Evolutionary conservation across 2,113 vertebrate species (phyloP).

Genomic region (Excalfactoria chinensis): DNA sequence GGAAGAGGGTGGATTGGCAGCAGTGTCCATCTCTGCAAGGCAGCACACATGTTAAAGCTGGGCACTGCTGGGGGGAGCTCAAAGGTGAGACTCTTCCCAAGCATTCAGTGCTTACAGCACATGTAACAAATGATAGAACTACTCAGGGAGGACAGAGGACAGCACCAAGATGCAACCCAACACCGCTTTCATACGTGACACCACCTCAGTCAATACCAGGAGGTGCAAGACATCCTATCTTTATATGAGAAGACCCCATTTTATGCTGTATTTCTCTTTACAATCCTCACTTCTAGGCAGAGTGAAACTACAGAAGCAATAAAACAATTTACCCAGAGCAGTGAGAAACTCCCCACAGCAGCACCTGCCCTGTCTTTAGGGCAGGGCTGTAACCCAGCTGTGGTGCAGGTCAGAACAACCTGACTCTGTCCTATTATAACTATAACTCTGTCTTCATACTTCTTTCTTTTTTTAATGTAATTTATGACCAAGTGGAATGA

Average conservation of each 20-base stretch:
- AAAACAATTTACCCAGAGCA: neutral
- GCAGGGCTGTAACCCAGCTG: neutral
- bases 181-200: neutral
- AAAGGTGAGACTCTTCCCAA: neutral
- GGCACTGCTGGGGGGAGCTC: neutral
- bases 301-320: neutral
- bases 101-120: neutral
- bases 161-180: neutral
- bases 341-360: neutral
- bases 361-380: neutral
- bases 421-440: neutral
- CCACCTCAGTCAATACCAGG: neutral
- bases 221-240: neutral
- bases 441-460: neutral
- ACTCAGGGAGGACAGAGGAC: neutral
- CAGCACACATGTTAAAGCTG: accelerated
- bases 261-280: neutral
- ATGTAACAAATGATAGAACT: neutral
- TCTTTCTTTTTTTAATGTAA: neutral
- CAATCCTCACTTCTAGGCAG: neutral
- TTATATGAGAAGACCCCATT: neutral
- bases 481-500: neutral
- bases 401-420: neutral
- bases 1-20: neutral
- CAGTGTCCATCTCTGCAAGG: neutral